phyloP scores from a whole-genome alignment of 2,113 vertebrate species.

The Plectropomus leopardus region DNA sequence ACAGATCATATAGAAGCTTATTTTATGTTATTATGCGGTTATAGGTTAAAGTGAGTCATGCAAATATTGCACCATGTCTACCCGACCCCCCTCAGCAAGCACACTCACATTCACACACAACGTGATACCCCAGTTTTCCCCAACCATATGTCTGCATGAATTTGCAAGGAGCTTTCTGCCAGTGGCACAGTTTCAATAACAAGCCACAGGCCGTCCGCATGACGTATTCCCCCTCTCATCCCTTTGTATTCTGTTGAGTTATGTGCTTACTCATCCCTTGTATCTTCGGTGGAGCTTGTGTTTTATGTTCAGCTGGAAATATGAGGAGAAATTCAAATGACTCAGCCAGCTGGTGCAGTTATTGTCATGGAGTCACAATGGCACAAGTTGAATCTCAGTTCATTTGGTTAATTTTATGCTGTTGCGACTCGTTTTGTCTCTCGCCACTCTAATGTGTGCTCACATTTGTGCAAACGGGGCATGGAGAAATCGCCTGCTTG shows the following conservation, averaged over 20 bases:
- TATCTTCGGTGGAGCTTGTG: constrained; percentile 45
- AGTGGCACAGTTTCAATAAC: constrained; percentile 45
- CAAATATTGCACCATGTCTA: neutral
- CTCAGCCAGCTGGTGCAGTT: constrained; percentile 57
- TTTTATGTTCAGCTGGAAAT: constrained; percentile 56
- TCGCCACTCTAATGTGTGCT: constrained; percentile 36
- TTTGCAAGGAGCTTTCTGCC: constrained; percentile 47
- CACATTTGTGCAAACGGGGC: constrained; percentile 53
- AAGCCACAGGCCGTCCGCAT: constrained; percentile 32
- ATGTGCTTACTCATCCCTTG: constrained; percentile 53
- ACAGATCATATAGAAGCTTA: neutral
- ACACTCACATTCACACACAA: constrained; percentile 23
- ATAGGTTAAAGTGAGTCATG: constrained; percentile 11
- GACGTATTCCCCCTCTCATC: constrained; percentile 31
- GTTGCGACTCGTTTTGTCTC: constrained; percentile 32
- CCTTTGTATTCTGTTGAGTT: constrained; percentile 56
- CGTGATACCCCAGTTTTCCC: constrained; percentile 21
- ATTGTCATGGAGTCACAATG: constrained; percentile 53
- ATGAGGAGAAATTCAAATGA: constrained; percentile 54
- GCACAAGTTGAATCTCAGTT: constrained; percentile 56
- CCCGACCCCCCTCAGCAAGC: neutral
- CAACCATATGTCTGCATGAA: constrained; percentile 49
- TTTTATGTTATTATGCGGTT: constrained; percentile 3
- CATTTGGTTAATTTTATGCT: constrained; percentile 58
- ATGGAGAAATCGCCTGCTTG: constrained; percentile 45